These are phyloP conservation scores for Plemyria rubiginata DNA, from an alignment of 2,888 invertebrate genomes.

Conservation along the genomic window DNA sequence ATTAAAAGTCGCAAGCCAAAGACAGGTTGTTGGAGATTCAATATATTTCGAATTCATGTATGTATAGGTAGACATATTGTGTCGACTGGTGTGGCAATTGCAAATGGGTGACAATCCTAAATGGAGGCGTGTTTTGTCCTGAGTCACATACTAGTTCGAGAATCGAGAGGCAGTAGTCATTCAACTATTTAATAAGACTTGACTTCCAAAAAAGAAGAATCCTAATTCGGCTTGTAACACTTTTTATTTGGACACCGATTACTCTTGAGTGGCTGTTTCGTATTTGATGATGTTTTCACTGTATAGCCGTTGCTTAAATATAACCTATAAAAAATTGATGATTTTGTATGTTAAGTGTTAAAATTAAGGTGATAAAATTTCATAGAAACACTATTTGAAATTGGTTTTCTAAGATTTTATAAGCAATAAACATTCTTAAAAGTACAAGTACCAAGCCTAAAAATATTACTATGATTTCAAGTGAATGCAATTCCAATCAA, in stretches of 20 bases:
- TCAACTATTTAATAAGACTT: too few relatives aligned
- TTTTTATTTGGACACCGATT: too few relatives aligned
- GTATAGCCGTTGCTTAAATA: too few relatives aligned
- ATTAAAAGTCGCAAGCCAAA: background rate
- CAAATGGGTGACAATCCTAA: background rate
- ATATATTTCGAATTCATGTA: background rate
- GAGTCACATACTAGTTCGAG: constrained; percentile 1
- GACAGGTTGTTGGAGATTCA: background rate
- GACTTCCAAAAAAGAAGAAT: too few relatives aligned
- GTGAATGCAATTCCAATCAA: constrained; percentile 11
- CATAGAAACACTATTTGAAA: background rate
- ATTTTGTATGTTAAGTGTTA: too few relatives aligned
- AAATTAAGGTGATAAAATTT: too few relatives aligned
- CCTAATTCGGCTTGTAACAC: too few relatives aligned
- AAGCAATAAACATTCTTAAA: background rate
- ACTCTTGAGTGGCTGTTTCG: too few relatives aligned
- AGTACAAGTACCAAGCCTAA: background rate
- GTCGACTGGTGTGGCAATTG: background rate
- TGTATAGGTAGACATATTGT: background rate
- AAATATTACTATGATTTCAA: background rate
- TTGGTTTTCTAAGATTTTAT: background rate
- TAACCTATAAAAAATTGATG: too few relatives aligned
- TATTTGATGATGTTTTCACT: too few relatives aligned
- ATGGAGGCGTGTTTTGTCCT: background rate
- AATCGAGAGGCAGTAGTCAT: background rate